Evolutionary conservation across 2,888 invertebrate species (phyloP), one percentile per base, ranked within the genome.

Genomic region (Sarcophaga subvicina): DNA sequence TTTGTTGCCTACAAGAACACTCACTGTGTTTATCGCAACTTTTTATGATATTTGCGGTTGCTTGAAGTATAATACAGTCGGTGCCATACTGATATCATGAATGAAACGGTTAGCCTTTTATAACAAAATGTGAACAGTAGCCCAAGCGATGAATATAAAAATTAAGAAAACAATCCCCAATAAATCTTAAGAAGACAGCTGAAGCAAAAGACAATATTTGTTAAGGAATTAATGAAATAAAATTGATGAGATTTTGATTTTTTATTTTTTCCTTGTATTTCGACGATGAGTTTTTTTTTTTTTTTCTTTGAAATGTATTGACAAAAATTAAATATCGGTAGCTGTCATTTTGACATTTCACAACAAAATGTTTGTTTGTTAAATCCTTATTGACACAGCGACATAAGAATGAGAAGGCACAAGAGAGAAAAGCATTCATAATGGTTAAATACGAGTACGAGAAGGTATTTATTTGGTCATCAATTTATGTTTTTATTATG

Each of bases 161-260:
- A 49, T 27, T 20, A 76, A 72, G 64, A 83, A 72, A 80, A 59
- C 67, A 76, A 80, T 83, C 72, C 83, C 73, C 77, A 86, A 77
- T 73, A 86, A 83, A 80, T 80, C 69, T 80, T 86, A 80, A 80
- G 73, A 72, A 59, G 86, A 77, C 86, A 86, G 86, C 77, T 73
- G 77, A 60, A 72, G 11, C 10, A 67, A 67, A 80, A 76, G 67
- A 80, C 27, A 66, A 82, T 72, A 80, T 75, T 79, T 75, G 60
- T 49, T 45, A 80, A 79, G 78, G 76, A 82, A 86, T 70, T 73
- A 72, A 73, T 47, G 22, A 27, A 79, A 72, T 49, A 17, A 62
- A 82, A 76, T 82, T 71, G 27, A 82, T 79, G 78, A 79, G 37
- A 66, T 85, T 60, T 76, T 80, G 45, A 62, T 17, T 60, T 17